phyloP scores from a whole-genome alignment of 2,888 invertebrate species.

The Doris montereyensis region DNA sequence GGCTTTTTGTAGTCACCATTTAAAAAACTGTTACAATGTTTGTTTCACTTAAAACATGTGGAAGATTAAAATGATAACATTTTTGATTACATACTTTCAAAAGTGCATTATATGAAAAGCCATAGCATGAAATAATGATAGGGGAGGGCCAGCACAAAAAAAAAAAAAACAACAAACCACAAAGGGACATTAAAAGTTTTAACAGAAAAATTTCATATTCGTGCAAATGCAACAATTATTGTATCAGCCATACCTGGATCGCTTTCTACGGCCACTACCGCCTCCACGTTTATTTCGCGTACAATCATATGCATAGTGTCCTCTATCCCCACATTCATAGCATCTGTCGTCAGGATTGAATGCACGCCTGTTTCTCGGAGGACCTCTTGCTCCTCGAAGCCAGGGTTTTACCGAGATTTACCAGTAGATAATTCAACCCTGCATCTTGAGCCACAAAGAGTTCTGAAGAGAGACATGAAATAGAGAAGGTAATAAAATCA shows the following conservation, averaged over 20 bases:
- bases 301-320: constrained; percentile 94
- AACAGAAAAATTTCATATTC: not conserved
- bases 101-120: too few species aligned
- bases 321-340: constrained; percentile 94
- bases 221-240: too few species aligned
- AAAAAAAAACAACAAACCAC: not conserved
- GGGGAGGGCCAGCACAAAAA: not conserved
- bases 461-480: constrained; percentile 60
- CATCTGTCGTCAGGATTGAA: constrained; percentile 93
- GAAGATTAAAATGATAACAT: too few species aligned
- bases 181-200: not conserved
- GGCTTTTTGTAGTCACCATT: too few species aligned
- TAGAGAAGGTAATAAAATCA: too few species aligned
- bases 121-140: not conserved
- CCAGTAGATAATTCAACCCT: constrained; percentile 94
- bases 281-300: constrained; percentile 46
- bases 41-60: too few species aligned
- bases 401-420: constrained; percentile 75
- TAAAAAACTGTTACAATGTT: too few species aligned
- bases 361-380: constrained; percentile 74
- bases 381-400: constrained; percentile 62
- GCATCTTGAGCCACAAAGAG: constrained; percentile 87
- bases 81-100: too few species aligned
- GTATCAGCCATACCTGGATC: constrained; percentile 30
- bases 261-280: constrained; percentile 37